Evolutionary conservation across 2,113 vertebrate species (phyloP), one percentile per base, ranked within the genome.

Genomic region (human (Homo sapiens)): DNA sequence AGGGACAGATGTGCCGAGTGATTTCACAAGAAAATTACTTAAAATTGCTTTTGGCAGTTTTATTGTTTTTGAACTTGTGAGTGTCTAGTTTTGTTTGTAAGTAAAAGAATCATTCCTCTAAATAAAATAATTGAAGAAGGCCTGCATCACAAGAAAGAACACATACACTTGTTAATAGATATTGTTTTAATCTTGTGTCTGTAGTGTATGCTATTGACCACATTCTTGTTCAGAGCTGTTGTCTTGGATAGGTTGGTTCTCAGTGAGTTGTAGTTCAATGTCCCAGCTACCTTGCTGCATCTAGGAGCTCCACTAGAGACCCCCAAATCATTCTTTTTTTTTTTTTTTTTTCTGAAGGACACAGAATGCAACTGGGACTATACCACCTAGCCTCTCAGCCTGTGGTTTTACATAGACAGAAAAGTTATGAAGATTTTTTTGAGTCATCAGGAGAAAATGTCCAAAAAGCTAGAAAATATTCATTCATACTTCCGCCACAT

Each of bases 21-120:
- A 79, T 97, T 95, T 97, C 52, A 87, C 50, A 68, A 89, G 55
- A 94, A 96, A 96, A 83, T 93, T 72, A 57, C 38, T 50, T 88
- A 93, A 89, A 96, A 93, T 85, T 57, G 85, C 55, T 93, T 94
- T 83, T 43, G 68, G 52, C 78, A 48, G 1, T 82, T 86, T 59
- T 9, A 17, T 78, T 92, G 92, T 57, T 96, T 95, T 91, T 75
- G 13, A 70, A 43, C 16, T 82, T 61, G 2, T 61, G 18, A 93
- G 91, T 94, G 30, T 93, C 75, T n/a, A 38, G 6, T 82, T 40
- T 84, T 50, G 13, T 38, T 81, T 66, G 40, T 89, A 43, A 43
- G 43, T 43, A 43, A 43, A 43, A 64, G 61, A 64, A 64, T 64
- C 27, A 64, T 64, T 86, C 10, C 27, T 81, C 52, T 76, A 82